phyloP scores from a whole-genome alignment of 1,140 invertebrate species.

The Drosophila malerkotliana region DNA sequence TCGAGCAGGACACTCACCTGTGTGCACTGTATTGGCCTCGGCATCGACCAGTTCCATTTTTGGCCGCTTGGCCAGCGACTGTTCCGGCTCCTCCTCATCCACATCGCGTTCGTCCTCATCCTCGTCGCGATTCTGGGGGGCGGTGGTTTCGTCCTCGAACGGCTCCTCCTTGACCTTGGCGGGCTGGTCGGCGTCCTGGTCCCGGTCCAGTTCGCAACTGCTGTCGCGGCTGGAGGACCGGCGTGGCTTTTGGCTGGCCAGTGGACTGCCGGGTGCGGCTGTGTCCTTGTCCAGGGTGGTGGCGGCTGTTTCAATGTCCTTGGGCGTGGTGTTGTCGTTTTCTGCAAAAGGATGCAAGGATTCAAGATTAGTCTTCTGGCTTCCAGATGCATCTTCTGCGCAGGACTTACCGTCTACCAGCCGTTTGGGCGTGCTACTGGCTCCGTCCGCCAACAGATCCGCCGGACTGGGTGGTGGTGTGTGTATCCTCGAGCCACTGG shows the following conservation, averaged over 20 bases:
- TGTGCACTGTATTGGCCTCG: conserved; percentile 94
- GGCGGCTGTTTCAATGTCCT: conserved; percentile 52
- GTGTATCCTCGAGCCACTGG: conserved; percentile 85
- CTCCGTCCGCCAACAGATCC: conserved; percentile 87
- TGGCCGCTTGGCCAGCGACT: conserved; percentile 86
- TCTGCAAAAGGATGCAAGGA: conserved; percentile 34
- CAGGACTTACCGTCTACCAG: conserved; percentile 85
- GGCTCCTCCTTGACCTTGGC: conserved; percentile 88
- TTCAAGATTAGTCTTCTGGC: background rate
- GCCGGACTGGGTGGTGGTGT: conserved; percentile 88
- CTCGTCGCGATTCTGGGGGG: conserved; percentile 84
- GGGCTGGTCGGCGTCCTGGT: conserved; percentile 10
- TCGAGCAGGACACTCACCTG: conserved; percentile 87
- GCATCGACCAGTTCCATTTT: conserved; percentile 93
- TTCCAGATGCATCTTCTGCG: background rate
- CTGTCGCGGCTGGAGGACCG: conserved; percentile 22
- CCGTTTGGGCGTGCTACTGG: conserved; percentile 89
- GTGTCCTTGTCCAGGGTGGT: conserved; percentile 27
- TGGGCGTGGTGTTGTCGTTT: conserved; percentile 83
- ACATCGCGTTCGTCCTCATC: conserved; percentile 69
- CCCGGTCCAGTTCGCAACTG: conserved; percentile 44
- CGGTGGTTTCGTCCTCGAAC: conserved; percentile 42
- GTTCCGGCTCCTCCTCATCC: conserved; percentile 26
- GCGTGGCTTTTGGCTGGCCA: conserved; percentile 25
- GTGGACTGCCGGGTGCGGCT: conserved; percentile 35